These are phyloP conservation scores for Cydia pomonella DNA, from an alignment of 1,140 invertebrate genomes.

Conservation along the genomic window DNA sequence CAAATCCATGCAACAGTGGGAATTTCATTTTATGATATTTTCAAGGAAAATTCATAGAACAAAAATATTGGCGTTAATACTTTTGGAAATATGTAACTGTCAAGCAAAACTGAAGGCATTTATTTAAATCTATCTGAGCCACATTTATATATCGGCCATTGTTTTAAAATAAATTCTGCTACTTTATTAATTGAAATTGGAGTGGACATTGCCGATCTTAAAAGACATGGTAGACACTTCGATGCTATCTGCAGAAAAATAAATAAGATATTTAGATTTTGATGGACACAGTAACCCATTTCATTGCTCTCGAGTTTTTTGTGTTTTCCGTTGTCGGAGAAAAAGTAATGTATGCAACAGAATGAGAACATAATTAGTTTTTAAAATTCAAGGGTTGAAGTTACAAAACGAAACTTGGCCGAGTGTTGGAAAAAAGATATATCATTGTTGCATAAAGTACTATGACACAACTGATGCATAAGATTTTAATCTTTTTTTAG, in stretches of 20 bases:
- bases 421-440: no score
- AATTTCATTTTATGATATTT: background rate
- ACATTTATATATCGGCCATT: background rate
- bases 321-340: no score
- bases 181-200: background rate
- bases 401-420: no score
- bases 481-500: no score
- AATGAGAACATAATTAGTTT: no score
- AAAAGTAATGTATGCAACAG: no score
- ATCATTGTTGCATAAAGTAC: no score
- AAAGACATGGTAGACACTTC: background rate
- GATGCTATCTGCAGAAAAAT: background rate
- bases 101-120: background rate
- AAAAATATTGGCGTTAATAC: background rate
- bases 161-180: background rate
- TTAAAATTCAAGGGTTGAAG: no score
- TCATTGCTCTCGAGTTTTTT: no score
- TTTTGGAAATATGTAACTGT: background rate
- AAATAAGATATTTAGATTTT: background rate
- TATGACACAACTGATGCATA: no score
- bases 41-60: background rate
- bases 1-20: background rate
- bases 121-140: background rate
- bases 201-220: background rate
- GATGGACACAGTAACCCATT: no score